These are phyloP conservation scores for Cryptophagus acutangulus DNA, from an alignment of 2,888 invertebrate species.

Conservation along the genomic window DNA sequence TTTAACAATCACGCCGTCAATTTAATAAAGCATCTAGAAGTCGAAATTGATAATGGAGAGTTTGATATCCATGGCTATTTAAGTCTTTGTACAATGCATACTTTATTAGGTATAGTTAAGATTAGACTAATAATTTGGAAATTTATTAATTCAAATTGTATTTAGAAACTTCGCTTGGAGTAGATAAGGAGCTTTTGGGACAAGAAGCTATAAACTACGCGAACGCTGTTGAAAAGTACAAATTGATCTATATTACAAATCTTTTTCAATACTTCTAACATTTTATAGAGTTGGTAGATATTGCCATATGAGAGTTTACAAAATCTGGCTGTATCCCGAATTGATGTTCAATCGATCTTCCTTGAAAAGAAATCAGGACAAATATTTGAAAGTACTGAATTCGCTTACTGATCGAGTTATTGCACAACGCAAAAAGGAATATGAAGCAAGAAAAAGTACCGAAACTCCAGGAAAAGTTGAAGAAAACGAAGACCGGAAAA, in stretches of 20 bases:
- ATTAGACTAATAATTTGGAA: no score
- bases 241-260: no score
- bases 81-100: slow-evolving; percentile 23
- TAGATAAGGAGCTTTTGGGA: slow-evolving; percentile 32
- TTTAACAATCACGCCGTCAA: slow-evolving; percentile 26
- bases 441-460: slow-evolving; percentile 12
- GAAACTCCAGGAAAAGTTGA: neutral
- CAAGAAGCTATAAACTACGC: slow-evolving; percentile 25
- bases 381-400: slow-evolving; percentile 23
- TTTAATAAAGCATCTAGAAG: slow-evolving; percentile 19
- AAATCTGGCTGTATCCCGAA: slow-evolving; percentile 29
- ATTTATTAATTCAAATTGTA: no score
- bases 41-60: slow-evolving; percentile 23
- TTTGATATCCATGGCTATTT: slow-evolving; percentile 29
- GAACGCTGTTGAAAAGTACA: slow-evolving; percentile 27
- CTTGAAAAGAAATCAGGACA: slow-evolving; percentile 26
- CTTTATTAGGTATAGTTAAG: slow-evolving; percentile 30
- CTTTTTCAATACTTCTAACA: no score
- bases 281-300: slow-evolving; percentile 23
- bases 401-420: slow-evolving; percentile 28
- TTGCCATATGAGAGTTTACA: slow-evolving; percentile 22
- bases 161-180: slow-evolving; percentile 29
- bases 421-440: slow-evolving; percentile 20
- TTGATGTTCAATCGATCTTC: slow-evolving; percentile 25
- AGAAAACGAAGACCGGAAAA: slow-evolving; percentile 6